These are phyloP conservation scores for Nothobranchius kuhntae DNA, from an alignment of 2,113 vertebrate species.

Conservation along the genomic window DNA sequence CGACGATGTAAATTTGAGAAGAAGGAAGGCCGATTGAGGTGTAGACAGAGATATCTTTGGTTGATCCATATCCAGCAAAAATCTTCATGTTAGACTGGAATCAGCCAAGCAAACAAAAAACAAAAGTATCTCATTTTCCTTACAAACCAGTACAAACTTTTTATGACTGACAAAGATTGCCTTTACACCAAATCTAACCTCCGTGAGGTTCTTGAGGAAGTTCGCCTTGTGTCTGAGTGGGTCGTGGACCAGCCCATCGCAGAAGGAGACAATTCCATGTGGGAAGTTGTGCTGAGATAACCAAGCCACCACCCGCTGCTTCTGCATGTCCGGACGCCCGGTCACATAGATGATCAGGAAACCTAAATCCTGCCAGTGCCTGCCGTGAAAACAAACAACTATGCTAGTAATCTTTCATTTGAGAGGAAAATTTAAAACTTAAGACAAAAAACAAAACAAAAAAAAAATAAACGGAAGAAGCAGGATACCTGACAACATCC, in stretches of 20 bases:
- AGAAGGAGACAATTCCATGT: slow-evolving; percentile 97
- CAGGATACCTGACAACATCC: slow-evolving; percentile 91
- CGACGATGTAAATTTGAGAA: slow-evolving; percentile 95
- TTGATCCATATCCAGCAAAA: slow-evolving; percentile 93
- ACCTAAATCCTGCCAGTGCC: slow-evolving; percentile 99
- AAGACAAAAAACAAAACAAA: not conserved
- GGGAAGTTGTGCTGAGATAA: slow-evolving; percentile 99
- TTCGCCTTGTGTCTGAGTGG: slow-evolving; percentile 96
- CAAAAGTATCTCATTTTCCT: slow-evolving; percentile 1
- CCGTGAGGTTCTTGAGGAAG: slow-evolving; percentile 93
- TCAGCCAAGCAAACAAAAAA: slow-evolving; percentile 14
- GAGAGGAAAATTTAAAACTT: not conserved
- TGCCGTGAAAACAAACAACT: slow-evolving; percentile 44
- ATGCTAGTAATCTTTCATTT: not conserved
- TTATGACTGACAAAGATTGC: not conserved
- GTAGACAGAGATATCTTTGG: slow-evolving; percentile 98
- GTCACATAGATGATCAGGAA: slow-evolving; percentile 99
- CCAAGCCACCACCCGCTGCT: slow-evolving; percentile 98
- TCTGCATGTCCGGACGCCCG: slow-evolving; percentile 98
- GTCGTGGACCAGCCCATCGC: slow-evolving; percentile 95
- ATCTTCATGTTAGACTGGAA: slow-evolving; percentile 91
- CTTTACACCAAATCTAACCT: slow-evolving; percentile 67
- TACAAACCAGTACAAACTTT: not conserved
- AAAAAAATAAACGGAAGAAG: not conserved
- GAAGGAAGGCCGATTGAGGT: slow-evolving; percentile 88